Base-by-base conservation (phyloP, 2,888 invertebrate genomes). In the Isoperla grammatica region DNA sequence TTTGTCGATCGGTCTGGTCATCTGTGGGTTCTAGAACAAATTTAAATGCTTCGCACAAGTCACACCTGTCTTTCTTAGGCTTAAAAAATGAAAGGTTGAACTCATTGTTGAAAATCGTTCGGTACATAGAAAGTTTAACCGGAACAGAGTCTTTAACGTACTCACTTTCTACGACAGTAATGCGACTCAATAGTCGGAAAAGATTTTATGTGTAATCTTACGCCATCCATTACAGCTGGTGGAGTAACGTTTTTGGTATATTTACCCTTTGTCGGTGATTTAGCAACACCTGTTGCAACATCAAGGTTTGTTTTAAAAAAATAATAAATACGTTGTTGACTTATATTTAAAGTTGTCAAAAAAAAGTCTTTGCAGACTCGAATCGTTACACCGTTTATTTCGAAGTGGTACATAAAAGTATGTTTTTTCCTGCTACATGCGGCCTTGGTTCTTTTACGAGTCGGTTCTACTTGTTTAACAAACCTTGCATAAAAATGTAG, bases 181-280 rank as follows among this genome's bases (percentile, higher is more conserved):
- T 67, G 65, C 6, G 63, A 63, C 53, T 67, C 64, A 55, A 66
- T 64, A n/a, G 50, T 57, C 11, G 66, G 65, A 57, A 67, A 67
- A 56, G 63, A 63, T 19, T 63, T 61, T 40, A 67, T 66, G 45
- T 67, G 66, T 1, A 42, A 49, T 56, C 45, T 23, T 12, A 56
- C 46, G 15, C 46, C 23, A 35, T 59, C n/a, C 22, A 20, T n/a
- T 22, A 48, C n/a, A n/a, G 12, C 8, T n/a, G 8, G 2, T 6
- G 22, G 9, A 9, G 48, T 48, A 3, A 5, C 23, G 23, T 15
- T 48, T 20, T 48, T 48, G 22, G 23, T 23, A 22, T 48, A n/a
- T n/a, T 48, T 48, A 9, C 48, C 48, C n/a, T 48, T 48, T 12
- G 48, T 48, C 3, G 48, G 48, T 19, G 48, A 48, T n/a, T 22